Evolutionary conservation across 1,140 invertebrate genomes (phyloP).

Genomic region (Zaprionus nigranus): DNA sequence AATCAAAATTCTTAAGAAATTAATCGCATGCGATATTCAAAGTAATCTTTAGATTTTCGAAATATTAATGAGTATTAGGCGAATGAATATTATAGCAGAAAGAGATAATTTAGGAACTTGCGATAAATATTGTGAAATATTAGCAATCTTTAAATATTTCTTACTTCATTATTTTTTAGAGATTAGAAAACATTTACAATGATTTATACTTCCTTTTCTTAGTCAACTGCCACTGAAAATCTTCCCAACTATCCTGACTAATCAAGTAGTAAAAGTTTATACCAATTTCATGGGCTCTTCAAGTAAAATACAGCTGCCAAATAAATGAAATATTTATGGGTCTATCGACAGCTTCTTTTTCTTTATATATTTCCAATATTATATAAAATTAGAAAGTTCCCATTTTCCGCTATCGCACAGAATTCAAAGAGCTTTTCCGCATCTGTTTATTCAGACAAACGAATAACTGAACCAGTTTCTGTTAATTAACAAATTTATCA

Average conservation of each 20-base stretch:
- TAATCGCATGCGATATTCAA: not conserved
- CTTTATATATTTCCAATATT: not conserved
- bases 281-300: not conserved
- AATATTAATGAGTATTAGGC: not conserved
- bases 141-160: too few relatives aligned
- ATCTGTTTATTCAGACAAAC: conserved; percentile 3
- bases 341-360: not conserved
- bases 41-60: not conserved
- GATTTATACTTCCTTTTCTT: too few relatives aligned
- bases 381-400: conserved; percentile 34
- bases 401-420: conserved; percentile 9
- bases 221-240: not conserved
- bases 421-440: conserved; percentile 14
- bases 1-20: conserved; percentile 4
- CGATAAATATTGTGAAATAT: not conserved
- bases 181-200: too few relatives aligned
- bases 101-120: not conserved
- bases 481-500: conserved; percentile 76
- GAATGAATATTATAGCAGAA: not conserved
- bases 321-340: conserved; percentile 2
- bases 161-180: too few relatives aligned
- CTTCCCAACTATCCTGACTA: not conserved
- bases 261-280: not conserved
- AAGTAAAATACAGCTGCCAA: not conserved
- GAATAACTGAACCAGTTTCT: conserved; percentile 61